A percentile compares a stretch with the other conserved stretches of the same genome.
Evolutionary conservation across 1,140 invertebrate genomes (phyloP).

Genomic region (Parasteatoda tepidariorum): DNA sequence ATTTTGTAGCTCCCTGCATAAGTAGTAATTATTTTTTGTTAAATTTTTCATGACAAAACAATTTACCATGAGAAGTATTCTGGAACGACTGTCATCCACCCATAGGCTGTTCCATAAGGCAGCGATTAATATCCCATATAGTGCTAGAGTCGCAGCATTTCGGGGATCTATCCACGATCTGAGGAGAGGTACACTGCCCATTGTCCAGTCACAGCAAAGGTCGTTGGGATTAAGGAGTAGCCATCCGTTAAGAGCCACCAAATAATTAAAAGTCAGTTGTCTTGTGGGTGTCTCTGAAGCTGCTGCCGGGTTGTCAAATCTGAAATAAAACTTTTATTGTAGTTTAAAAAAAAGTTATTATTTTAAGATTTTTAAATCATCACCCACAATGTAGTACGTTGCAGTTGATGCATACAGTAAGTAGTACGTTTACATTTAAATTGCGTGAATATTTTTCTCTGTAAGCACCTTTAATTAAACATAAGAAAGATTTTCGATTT

Average conservation of each 20-base stretch:
- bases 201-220: conserved; percentile 91
- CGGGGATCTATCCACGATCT: conserved; percentile 82
- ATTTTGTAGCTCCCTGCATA: too few species aligned
- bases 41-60: neutral
- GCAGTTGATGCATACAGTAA: too few species aligned
- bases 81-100: conserved; percentile 20
- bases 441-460: too few species aligned
- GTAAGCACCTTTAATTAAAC: too few species aligned
- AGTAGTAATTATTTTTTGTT: too few species aligned
- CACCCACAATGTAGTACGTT: too few species aligned
- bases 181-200: conserved; percentile 93
- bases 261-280: conserved; percentile 89
- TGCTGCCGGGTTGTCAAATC: conserved; percentile 93
- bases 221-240: conserved; percentile 87
- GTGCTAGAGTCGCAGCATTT: conserved; percentile 83
- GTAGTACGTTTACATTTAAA: too few species aligned
- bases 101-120: conserved; percentile 53
- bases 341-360: too few species aligned
- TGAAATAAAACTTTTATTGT: conserved; percentile 67
- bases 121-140: conserved; percentile 75
- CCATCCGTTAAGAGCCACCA: conserved; percentile 90
- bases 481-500: too few species aligned
- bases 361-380: too few species aligned
- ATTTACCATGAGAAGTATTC: conserved; percentile 36
- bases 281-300: conserved; percentile 80